Percentiles rank a stretch among this genome's conserved stretches.
Evolutionary conservation across 2,113 vertebrate species (phyloP).

Genomic region (Sterna hirundo): DNA sequence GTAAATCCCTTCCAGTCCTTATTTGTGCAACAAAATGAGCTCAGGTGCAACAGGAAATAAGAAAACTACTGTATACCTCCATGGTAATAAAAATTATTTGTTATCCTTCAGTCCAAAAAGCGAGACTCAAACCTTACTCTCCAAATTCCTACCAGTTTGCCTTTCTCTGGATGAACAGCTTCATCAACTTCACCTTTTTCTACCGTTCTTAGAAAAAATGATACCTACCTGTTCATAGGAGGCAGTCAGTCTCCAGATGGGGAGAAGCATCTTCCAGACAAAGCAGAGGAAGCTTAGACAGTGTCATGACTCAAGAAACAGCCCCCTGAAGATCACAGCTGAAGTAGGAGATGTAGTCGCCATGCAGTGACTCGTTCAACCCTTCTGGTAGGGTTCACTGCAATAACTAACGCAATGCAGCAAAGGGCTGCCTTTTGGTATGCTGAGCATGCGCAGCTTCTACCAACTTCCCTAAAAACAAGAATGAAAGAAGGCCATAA

Average conservation of each 20-base stretch:
- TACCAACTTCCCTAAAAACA: background rate
- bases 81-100: background rate
- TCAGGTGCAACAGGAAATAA: background rate
- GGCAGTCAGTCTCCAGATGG: background rate
- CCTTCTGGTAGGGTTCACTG: background rate
- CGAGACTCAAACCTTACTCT: background rate
- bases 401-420: background rate
- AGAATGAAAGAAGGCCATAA: background rate
- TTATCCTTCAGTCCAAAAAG: background rate
- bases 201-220: background rate
- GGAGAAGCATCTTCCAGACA: background rate
- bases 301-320: background rate
- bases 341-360: background rate
- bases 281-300: background rate
- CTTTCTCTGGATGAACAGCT: background rate
- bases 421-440: background rate
- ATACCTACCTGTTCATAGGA: rapidly evolving
- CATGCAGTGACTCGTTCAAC: background rate
- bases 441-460: background rate
- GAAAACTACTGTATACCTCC: background rate
- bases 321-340: background rate
- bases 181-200: background rate
- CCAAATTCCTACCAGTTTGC: background rate
- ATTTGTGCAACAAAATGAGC: background rate
- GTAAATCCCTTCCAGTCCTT: background rate